These are phyloP conservation scores for Balearica regulorum DNA, from an alignment of 2,797 vertebrate species.

Conservation along the genomic window DNA sequence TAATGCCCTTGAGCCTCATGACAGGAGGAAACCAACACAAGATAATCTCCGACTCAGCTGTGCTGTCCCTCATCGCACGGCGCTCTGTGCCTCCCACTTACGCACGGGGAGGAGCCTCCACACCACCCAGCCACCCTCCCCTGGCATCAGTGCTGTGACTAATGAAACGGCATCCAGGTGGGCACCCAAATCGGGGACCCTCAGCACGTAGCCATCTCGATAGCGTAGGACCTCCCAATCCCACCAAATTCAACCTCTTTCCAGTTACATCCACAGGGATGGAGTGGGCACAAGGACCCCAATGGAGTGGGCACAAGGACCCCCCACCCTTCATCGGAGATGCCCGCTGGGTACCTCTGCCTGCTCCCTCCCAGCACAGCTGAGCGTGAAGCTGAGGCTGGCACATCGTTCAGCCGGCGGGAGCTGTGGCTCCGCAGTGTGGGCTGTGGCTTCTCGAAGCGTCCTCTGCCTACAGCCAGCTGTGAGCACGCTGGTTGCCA, in stretches of 20 bases:
- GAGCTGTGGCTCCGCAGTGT: not conserved
- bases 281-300: not conserved
- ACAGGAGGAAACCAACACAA: not conserved
- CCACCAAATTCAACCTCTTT: not conserved
- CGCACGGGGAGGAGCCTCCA: not conserved
- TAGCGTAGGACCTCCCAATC: accelerated
- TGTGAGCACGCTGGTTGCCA: accelerated
- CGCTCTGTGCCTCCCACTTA: not conserved
- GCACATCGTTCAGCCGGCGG: not conserved
- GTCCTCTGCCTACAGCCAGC: not conserved
- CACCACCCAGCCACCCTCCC: not conserved
- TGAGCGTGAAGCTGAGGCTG: not conserved
- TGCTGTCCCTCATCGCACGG: not conserved
- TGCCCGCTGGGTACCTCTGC: accelerated
- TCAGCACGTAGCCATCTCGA: accelerated
- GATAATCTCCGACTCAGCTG: not conserved
- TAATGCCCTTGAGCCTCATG: not conserved
- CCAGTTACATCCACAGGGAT: not conserved
- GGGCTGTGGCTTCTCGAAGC: not conserved
- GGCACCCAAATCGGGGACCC: not conserved
- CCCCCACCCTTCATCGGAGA: not conserved
- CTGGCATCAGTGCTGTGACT: not conserved
- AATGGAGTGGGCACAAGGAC: not conserved
- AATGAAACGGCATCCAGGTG: not conserved
- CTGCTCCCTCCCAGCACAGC: not conserved